Conservation (phyloP, 2,113 vertebrate species). For the Trematocara nigrifrons region DNA sequence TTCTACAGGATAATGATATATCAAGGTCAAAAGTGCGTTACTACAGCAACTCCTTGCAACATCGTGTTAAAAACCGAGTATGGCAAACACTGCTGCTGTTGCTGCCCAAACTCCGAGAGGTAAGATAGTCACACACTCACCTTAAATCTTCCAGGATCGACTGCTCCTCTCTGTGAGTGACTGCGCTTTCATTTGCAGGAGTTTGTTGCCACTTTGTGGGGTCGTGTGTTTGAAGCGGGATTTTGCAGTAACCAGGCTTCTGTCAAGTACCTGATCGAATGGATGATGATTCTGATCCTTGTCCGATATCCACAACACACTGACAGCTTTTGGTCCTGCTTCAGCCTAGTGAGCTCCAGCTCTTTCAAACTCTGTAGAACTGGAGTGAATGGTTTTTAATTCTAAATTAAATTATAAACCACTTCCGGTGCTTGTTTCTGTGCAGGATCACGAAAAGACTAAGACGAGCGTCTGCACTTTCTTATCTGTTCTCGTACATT, state of each 20-base stretch:
- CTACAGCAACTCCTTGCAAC: conserved; percentile 91
- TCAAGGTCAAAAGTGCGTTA: conserved; percentile 81
- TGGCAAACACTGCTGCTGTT: conserved; percentile 90
- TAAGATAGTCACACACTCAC: conserved; percentile 21
- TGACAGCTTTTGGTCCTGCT: conserved; percentile 84
- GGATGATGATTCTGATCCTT: conserved; percentile 85
- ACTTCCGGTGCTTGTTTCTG: not conserved
- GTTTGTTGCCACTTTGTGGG: conserved; percentile 76
- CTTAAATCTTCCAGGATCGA: not conserved
- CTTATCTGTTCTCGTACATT: conserved; percentile 87
- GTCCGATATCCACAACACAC: conserved; percentile 79
- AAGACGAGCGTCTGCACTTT: conserved; percentile 91
- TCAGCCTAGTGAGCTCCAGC: conserved; percentile 77
- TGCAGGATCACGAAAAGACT: conserved; percentile 85
- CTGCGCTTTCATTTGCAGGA: conserved; percentile 57
- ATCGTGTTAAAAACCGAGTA: conserved; percentile 85
- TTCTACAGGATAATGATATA: conserved; percentile 76
- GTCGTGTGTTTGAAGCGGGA: conserved; percentile 80
- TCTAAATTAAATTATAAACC: not conserved
- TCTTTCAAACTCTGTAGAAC: not conserved
- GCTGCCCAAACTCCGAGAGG: conserved; percentile 83
- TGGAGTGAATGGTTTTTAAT: not conserved
- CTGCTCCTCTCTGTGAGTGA: not conserved
- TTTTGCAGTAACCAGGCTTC: conserved; percentile 90
- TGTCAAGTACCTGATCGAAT: conserved; percentile 93